Base-by-base conservation (phyloP, 2,113 vertebrate genomes). In the Syrmaticus mikado region DNA sequence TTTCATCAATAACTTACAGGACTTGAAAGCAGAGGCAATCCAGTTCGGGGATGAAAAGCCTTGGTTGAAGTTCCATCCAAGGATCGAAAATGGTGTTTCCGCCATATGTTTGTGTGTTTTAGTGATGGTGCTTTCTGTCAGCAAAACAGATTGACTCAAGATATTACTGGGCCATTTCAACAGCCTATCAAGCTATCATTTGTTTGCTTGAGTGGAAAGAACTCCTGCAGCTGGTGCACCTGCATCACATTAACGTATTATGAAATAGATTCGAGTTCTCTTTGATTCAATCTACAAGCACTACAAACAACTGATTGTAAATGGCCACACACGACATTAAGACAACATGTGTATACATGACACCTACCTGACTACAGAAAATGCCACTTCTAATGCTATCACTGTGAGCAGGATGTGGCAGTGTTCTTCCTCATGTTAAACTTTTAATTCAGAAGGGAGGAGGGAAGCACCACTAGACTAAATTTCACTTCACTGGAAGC, bases 1-100 rank as follows among this genome's bases (percentile, higher is more conserved):
- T 52, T 60, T 73, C 22, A 83, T 80, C 36, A 75, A 8, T 45
- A 64, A 98, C 98, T 98, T 97, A 99, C 99, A 60, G 99, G 99
- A 95, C 99, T 99, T 89, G 99, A 99, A 93, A 99, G 99, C 80
- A 99, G 98, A 97, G 99, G 99, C 94, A 99, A 98, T 86, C 99
- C 99, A 88, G 99, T 99, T 95, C 98, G 98, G 70, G 99, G 99
- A 93, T 99, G 99, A 97, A 99, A 99, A 95, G 99, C 99, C 97
- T 98, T 99, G 55, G 99, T 99, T 77, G 98, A 98, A 5, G 98
- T 99, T 87, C 98, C 98, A 71, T 99, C 99, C 93, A 99, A 97
- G 50, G 99, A 99, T 96, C 98, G 98, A 95, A 98, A 99, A 94
- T 98, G 98, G 93, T 98, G 98, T 96, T 98, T 99, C 94, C 94